Conservation (phyloP, 2,113 vertebrate species). For the Leucopternis melanops region DNA sequence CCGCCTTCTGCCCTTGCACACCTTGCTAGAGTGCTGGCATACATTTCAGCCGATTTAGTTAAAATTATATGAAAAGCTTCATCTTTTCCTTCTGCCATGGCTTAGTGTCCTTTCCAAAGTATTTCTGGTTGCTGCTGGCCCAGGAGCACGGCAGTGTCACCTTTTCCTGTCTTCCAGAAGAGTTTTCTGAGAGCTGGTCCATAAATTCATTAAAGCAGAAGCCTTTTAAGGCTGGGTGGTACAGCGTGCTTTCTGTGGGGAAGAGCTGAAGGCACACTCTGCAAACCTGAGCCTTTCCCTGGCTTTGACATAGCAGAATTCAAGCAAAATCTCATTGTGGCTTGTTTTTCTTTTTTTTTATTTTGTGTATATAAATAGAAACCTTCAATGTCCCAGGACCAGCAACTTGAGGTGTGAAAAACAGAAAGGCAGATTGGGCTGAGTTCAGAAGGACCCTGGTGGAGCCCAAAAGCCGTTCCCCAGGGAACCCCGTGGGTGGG, state of each 20-base stretch:
- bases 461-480: background rate
- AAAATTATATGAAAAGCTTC: background rate
- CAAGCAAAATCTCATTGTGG: background rate
- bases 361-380: background rate
- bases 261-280: background rate
- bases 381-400: background rate
- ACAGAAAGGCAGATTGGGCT: background rate
- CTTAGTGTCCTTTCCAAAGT: background rate
- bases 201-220: background rate
- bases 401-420: background rate
- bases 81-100: background rate
- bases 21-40: background rate
- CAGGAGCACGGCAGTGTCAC: background rate
- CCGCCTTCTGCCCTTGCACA: background rate
- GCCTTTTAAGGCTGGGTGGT: background rate
- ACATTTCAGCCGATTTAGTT: background rate
- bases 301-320: background rate
- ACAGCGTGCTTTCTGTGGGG: background rate
- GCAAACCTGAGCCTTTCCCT: background rate
- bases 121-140: background rate
- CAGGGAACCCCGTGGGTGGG: background rate
- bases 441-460: background rate
- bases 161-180: background rate
- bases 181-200: background rate
- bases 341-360: background rate